Base-by-base conservation (phyloP, 2,113 vertebrate genomes). In the Oreochromis spilurus region DNA sequence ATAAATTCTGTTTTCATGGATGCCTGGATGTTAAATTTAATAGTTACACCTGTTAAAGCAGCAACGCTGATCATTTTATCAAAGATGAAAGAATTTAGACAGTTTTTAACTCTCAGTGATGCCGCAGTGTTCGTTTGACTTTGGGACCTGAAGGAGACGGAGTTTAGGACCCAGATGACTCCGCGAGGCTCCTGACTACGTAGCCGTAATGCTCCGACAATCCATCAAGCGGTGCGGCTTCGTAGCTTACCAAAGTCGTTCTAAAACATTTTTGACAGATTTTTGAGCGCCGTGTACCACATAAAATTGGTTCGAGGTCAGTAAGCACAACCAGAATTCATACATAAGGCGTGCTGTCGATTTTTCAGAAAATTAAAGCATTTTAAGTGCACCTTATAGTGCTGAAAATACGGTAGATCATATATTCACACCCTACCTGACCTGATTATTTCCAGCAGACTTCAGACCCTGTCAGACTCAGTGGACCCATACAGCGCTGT, bases 161-260 rank as follows among this genome's bases (percentile, higher is more conserved):
- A 26, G 26, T 26, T 26, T 26, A 26, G 26, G 26, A 26, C 26
- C 3, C 26, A 26, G 26, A 26, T 26, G 26, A 26, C 26, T 26
- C 26, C 26, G 26, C 26, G 26, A 21, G 52, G 52, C 53, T 24
- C 26, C 55, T 29, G 24, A 4, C 24, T 16, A 9, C 0, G 3
- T 0, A 1, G 26, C 26, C 1, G 1, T 16, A 16, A 58, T 2
- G 55, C 26, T 58, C 55, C 55, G 29, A 58, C 2, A 1, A 29
- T 26, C 26, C 26, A 26, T 58, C 13, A 26, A 58, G 55, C 26
- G 7, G 55, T 58, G 24, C 26, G 1, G 26, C 55, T 58, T 58
- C 7, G 1, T 29, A 29, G 13, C 24, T 55, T 1, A 57, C 0
- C 55, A 57, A 58, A 58, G 24, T 16, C 13, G 0, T 1, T 0